Evolutionary conservation across 2,113 vertebrate species (phyloP).

Genomic region (Nicator chloris): DNA sequence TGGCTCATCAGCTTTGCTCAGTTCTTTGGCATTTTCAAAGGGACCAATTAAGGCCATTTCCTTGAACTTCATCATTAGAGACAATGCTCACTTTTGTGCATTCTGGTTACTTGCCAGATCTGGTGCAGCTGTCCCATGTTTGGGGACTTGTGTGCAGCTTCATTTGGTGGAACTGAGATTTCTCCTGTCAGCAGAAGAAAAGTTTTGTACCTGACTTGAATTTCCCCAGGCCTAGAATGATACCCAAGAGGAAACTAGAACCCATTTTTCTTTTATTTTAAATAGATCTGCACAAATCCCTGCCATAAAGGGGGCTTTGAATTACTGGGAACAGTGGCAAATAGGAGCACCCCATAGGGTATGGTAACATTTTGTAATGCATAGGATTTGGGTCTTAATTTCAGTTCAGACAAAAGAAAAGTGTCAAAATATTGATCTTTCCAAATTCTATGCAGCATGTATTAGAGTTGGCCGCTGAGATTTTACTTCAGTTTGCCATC

Average conservation of each 20-base stretch:
- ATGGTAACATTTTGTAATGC: neutral
- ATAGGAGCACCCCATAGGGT: neutral
- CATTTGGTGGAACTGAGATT: neutral
- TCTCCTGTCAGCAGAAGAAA: neutral
- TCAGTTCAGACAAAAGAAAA: neutral
- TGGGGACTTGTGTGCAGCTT: neutral
- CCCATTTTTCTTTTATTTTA: neutral
- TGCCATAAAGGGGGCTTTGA: neutral
- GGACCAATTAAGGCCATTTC: conserved; percentile 38
- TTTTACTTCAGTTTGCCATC: neutral
- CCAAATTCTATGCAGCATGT: neutral
- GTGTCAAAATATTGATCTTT: conserved; percentile 43
- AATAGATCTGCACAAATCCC: neutral
- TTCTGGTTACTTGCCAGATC: neutral
- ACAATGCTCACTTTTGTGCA: neutral
- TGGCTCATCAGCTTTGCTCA: neutral
- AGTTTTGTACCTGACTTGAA: neutral
- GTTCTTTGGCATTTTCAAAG: conserved; percentile 8
- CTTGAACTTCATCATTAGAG: conserved; percentile 10
- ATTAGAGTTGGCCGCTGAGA: neutral
- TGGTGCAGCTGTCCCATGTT: neutral
- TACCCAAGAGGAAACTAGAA: neutral
- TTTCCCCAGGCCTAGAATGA: neutral
- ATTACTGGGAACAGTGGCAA: neutral
- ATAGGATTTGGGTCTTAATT: neutral